These are phyloP conservation scores for Zoanthus sociatus DNA, from an alignment of 92 coral and sea anemone species.

Conservation along the genomic window DNA sequence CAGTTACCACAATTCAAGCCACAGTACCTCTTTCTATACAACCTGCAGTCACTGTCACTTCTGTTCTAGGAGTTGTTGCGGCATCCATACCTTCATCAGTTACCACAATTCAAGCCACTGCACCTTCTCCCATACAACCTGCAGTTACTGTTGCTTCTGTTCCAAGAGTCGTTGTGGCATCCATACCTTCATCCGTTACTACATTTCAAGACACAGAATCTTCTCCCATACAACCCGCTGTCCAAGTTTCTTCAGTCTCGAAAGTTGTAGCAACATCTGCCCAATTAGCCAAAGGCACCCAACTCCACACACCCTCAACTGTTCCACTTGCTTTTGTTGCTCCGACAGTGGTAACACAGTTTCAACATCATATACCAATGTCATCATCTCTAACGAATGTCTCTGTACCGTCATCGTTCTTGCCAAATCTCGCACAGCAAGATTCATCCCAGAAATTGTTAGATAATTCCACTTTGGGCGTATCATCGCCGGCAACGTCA, in stretches of 20 bases:
- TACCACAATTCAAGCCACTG: neutral
- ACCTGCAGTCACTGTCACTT: too few species aligned
- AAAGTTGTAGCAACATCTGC: too few species aligned
- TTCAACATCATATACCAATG: constrained; percentile 2
- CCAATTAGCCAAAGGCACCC: too few species aligned
- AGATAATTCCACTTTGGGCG: constrained; percentile 7
- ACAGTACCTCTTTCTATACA: too few species aligned
- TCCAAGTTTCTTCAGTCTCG: too few species aligned
- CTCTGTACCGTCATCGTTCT: constrained; percentile 10
- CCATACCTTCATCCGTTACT: neutral
- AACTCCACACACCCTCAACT: neutral
- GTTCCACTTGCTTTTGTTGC: constrained; percentile 15
- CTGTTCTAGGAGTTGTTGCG: too few species aligned
- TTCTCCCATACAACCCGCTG: too few species aligned
- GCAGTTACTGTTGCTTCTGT: too few species aligned
- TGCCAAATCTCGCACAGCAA: constrained; percentile 3
- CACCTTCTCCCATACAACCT: too few species aligned
- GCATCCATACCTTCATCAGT: neutral
- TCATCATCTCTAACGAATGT: neutral
- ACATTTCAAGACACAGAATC: too few species aligned
- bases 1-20: neutral
- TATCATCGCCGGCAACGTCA: neutral
- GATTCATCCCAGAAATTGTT: constrained; percentile 1
- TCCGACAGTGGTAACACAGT: constrained; percentile 10
- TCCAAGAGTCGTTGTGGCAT: too few species aligned